These are phyloP conservation scores for Macrochelys suwanniensis DNA, from an alignment of 2,797 vertebrate genomes.

Conservation along the genomic window DNA sequence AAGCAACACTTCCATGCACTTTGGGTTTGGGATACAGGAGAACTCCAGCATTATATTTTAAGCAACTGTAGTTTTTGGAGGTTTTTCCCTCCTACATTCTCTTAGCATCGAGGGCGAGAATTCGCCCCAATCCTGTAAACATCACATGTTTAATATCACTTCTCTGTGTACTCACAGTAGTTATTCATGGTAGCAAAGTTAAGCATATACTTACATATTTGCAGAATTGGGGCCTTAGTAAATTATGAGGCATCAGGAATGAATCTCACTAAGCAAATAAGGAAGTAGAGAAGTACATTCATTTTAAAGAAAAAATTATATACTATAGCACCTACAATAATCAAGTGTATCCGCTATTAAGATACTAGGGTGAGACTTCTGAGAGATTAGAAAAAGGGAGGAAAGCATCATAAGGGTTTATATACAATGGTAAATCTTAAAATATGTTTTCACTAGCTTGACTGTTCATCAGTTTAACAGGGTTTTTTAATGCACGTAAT, in stretches of 20 bases:
- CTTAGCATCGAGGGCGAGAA: not conserved
- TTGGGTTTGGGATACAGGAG: conserved; percentile 24
- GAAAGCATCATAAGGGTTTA: not conserved
- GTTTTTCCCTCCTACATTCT: conserved; percentile 10
- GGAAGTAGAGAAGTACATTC: not conserved
- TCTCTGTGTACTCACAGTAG: not conserved
- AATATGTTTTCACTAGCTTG: not conserved
- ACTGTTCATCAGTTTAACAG: not conserved
- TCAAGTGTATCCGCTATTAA: not conserved
- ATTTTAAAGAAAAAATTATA: not conserved
- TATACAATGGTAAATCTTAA: not conserved
- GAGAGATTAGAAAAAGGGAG: not conserved
- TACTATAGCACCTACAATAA: not conserved
- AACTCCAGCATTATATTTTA: conserved; percentile 13
- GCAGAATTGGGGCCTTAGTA: not conserved
- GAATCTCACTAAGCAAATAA: not conserved
- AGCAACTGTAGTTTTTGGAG: not conserved
- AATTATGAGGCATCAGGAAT: not conserved
- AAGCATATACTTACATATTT: not conserved
- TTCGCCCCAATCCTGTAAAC: conserved; percentile 5
- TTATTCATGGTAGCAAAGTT: conserved; percentile 14
- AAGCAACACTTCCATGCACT: not conserved
- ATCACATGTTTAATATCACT: conserved; percentile 34
- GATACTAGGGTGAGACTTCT: not conserved
- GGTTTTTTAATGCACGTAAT: not conserved